A percentile compares a stretch with the other conserved stretches of the same genome.
phyloP scores from a whole-genome alignment of 1,140 invertebrate species.

The Galendromus occidentalis region DNA sequence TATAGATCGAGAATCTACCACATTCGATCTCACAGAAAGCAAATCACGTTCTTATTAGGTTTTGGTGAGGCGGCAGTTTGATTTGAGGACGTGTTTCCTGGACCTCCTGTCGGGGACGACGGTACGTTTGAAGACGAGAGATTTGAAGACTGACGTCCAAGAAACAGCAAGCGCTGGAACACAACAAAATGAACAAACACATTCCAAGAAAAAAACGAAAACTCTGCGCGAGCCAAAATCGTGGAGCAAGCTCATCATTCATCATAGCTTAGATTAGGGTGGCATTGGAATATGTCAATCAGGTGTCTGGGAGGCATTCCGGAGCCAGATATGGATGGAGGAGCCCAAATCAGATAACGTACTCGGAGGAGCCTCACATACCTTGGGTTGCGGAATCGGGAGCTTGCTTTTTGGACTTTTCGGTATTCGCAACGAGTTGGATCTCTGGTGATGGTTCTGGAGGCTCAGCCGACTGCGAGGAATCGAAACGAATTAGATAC shows the following conservation, averaged over 20 bases:
- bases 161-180: not conserved
- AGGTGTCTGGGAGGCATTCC: not conserved
- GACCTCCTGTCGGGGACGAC: not conserved
- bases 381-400: conserved; percentile 6
- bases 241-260: too few species aligned
- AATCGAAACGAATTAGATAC: too few species aligned
- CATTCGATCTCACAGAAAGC: not conserved
- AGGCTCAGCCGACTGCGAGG: not conserved
- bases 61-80: not conserved
- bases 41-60: too few species aligned
- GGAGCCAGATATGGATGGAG: not conserved
- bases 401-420: conserved; percentile 9
- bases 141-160: conserved; percentile 8
- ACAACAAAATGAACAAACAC: not conserved
- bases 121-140: not conserved
- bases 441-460: conserved; percentile 7
- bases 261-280: too few species aligned
- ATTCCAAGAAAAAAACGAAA: not conserved
- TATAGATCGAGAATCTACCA: not conserved
- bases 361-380: not conserved
- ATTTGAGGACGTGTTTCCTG: not conserved
- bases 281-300: not conserved
- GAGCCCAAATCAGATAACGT: not conserved
- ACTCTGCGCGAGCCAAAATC: too few species aligned
- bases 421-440: conserved; percentile 1